Conservation (phyloP, 2,797 vertebrate genomes). For the Cephalopachus bancanus region DNA sequence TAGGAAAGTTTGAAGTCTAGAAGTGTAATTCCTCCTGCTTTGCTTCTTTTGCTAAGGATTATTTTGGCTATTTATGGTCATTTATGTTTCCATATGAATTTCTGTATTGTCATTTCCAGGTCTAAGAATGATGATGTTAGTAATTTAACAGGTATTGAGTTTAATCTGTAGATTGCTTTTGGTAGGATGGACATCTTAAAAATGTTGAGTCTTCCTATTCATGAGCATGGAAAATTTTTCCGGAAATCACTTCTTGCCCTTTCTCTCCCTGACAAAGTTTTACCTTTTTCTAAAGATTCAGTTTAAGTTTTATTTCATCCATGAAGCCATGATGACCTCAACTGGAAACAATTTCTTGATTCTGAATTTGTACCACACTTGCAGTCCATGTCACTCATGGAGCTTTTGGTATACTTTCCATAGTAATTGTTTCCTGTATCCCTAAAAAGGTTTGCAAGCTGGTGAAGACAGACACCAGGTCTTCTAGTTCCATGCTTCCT, state of each 20-base stretch:
- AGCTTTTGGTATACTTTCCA: not conserved
- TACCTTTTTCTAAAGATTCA: slow-evolving; percentile 26
- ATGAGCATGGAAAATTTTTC: no score
- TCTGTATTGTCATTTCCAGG: no score
- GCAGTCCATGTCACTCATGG: not conserved
- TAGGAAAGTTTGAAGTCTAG: no score
- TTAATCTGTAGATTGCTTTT: no score
- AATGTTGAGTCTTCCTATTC: no score
- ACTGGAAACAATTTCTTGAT: slow-evolving; percentile 13
- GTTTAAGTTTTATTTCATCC: slow-evolving; percentile 6
- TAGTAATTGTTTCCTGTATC: not conserved
- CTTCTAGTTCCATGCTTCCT: not conserved
- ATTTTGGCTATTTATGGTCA: no score
- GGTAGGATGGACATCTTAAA: no score
- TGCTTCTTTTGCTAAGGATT: no score
- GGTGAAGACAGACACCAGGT: not conserved
- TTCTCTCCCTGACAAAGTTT: slow-evolving; percentile 12
- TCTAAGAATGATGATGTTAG: no score
- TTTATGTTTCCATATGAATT: no score
- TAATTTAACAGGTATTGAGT: no score
- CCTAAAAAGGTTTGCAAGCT: not conserved
- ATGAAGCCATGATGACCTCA: not conserved
- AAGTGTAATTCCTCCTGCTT: no score
- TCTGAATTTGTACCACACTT: not conserved
- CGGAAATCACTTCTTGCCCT: not conserved